Conservation (phyloP, 2,797 vertebrate species). For the Chromobotia macracanthus region DNA sequence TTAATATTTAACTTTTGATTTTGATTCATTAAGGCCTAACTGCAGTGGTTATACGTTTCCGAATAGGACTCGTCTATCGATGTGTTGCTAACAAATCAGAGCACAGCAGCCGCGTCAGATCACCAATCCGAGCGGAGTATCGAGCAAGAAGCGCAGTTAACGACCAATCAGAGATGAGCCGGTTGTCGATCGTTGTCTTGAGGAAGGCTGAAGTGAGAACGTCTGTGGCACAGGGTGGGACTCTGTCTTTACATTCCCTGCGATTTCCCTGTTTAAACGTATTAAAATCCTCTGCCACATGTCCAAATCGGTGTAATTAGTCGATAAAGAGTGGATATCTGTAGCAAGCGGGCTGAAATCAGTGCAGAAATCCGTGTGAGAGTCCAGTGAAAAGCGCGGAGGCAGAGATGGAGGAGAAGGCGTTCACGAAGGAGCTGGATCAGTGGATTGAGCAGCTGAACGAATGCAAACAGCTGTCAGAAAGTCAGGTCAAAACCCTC, state of each 20-base stretch:
- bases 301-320: background rate
- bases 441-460: constrained; percentile 97
- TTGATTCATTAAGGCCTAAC: too few relatives aligned
- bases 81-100: constrained; percentile 38
- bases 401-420: constrained; percentile 91
- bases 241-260: constrained; percentile 49
- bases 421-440: constrained; percentile 91
- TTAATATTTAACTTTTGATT: background rate
- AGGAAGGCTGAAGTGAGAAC: constrained; percentile 23
- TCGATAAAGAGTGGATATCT: background rate
- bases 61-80: constrained; percentile 6
- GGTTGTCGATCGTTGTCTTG: background rate
- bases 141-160: background rate
- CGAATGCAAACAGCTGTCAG: constrained; percentile 93
- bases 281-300: constrained; percentile 7
- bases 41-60: background rate
- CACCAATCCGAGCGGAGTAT: constrained; percentile 42
- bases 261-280: constrained; percentile 14
- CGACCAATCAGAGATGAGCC: constrained; percentile 33
- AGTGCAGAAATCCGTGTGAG: constrained; percentile 15
- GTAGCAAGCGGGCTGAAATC: constrained; percentile 5
- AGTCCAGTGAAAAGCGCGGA: constrained; percentile 13
- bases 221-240: constrained; percentile 53
- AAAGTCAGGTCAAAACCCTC: constrained; percentile 91
- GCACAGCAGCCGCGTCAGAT: background rate